Evolutionary conservation across 2,888 invertebrate species (phyloP), one percentile per base, ranked within the genome.

Genomic region (Caenorhabditis sp.): DNA sequence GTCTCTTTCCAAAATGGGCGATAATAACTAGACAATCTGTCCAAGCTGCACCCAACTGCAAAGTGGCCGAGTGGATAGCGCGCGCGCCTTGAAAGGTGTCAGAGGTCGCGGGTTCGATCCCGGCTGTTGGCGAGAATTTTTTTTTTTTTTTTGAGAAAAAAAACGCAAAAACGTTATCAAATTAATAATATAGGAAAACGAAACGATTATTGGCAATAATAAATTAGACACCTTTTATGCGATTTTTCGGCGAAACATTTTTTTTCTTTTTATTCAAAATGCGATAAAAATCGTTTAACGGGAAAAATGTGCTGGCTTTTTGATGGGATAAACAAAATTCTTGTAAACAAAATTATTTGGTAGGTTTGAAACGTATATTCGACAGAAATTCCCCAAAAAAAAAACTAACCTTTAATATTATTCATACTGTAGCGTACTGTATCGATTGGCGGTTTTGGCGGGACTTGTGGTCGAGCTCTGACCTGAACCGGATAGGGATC

Each of bases 401-500:
- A 56, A 26, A 67, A 60, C 88, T 88, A 84, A 91, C 91, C 91
- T 90, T 95, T 95, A 63, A 95, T 91, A 89, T 95, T 95, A 61
- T 95, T 95, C 94, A 95, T 95, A 63, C 95, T 95, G 89, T 95
- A 95, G 85, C 95, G 91, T 89, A 95, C 94, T 73, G 93, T 92
- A 90, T 94, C 94, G 85, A 94, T 94, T 80, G 94, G 88, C 57
- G 93, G 93, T 72, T 88, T 87, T 53, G 87, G 87, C 21, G 87
- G 87, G 27, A 87, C 80, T 49, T 71, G 75, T 0, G 87, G 87
- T 54, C 81, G 81, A 49, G 76, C 76, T 31, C 83, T 77, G 43
- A 81, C 68, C 36, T 70, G 62, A 21, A 78, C 81, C 70, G 62
- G 72, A 67, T 69, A 70, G 14, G 67, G 67, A 57, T 76, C 71